Percentiles rank a stretch among this genome's conserved stretches.
phyloP scores from a whole-genome alignment of 1,140 invertebrate genomes.

The Anthonomus grandis region DNA sequence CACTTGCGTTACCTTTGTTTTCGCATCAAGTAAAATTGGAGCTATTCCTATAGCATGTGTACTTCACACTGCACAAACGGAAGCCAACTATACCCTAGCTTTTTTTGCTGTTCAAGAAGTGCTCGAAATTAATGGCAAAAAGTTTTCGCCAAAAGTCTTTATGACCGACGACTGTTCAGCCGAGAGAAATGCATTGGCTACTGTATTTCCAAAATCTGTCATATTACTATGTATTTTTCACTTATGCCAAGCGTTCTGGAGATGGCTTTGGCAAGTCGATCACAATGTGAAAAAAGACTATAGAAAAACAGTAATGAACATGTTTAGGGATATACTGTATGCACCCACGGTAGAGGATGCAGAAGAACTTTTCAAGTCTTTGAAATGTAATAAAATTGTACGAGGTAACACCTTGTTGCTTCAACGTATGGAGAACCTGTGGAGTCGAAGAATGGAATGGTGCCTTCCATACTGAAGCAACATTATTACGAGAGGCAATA shows the following conservation, averaged over 20 bases:
- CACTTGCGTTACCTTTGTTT: constrained; percentile 7
- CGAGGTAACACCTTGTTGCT: not conserved
- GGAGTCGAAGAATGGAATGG: not conserved
- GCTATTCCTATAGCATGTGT: constrained; percentile 9
- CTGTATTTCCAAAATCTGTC: constrained; percentile 11
- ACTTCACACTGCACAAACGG: constrained; percentile 8
- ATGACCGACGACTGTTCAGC: constrained; percentile 11
- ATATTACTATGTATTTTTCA: constrained; percentile 11
- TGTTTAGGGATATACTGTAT: constrained; percentile 5
- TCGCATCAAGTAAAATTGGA: constrained; percentile 3
- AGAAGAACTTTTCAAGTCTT: constrained; percentile 3
- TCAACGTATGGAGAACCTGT: too few relatives aligned
- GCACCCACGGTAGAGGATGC: not conserved
- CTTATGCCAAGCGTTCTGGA: constrained; percentile 12
- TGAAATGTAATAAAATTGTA: constrained; percentile 2
- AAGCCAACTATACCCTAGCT: constrained; percentile 2
- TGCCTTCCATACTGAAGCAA: not conserved
- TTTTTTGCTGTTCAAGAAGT: constrained; percentile 8
- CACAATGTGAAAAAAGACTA: constrained; percentile 4
- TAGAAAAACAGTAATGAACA: constrained; percentile 6
- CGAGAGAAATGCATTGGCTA: constrained; percentile 1
- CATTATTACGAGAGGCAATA: constrained; percentile 5
- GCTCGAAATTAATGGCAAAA: not conserved
- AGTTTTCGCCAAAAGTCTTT: constrained; percentile 1
- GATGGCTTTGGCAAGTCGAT: constrained; percentile 9